Base-by-base conservation (phyloP, 2,888 invertebrate species). In the Lasioglossum figueresi region DNA sequence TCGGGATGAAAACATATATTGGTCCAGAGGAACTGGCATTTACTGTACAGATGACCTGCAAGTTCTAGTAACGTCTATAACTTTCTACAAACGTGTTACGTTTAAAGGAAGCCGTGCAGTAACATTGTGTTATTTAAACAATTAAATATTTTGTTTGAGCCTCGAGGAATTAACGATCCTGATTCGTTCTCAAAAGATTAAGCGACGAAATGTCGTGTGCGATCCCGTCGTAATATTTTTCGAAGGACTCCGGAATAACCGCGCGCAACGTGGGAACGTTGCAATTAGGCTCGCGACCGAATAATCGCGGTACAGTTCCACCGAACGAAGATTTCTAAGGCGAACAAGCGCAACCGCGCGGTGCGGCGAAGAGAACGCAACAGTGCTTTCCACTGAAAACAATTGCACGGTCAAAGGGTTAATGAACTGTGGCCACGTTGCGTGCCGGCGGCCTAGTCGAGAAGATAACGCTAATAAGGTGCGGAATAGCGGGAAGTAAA, bases 381-480 rank as follows among this genome's bases (percentile, higher is more conserved):
- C 80, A 23, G 10, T 27, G 82, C 68, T 78, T 48, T n/a, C 48
- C 73, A 34, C 68, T 40, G 79, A 74, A 82, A 82, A 76, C 76
- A 76, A 80, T 83, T 70, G 70, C 75, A 71, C 75, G 80, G 75
- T 80, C 80, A 71, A 80, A 71, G 82, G 83, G 84, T 83, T 79
- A 83, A 85, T 76, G 83, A 83, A 79, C 84, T 73, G 75, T 45
- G 82, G 34, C 59, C 77, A 31, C 66, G 78, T 82, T 79, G 84
- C 84, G 84, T 84, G 82, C 76, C 34, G 16, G 56, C 66, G 66
- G 82, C 73, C 43, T 66, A 48, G 52, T 43, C 82, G 74, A 52
- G 74, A 75, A 76, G 84, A 84, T 84, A 84, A 82, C 76, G 78
- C 76, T 84, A 84, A 84, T 84, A 82, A 84, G 84, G 63, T 79